Base-by-base conservation (phyloP, 2,888 invertebrate genomes). In the Perithous albicinctus region DNA sequence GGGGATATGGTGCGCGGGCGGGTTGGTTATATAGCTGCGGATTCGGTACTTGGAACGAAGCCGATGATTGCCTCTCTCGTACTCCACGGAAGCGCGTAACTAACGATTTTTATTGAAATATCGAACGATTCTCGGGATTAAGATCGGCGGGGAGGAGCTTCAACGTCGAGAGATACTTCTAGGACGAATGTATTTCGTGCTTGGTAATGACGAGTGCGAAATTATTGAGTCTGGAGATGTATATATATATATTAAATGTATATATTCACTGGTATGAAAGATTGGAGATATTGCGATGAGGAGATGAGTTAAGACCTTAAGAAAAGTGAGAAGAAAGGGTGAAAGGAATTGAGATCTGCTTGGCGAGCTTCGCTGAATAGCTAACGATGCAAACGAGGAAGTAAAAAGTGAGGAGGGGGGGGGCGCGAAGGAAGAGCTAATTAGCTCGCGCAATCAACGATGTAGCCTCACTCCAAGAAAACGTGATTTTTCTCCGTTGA, bases 371-470 rank as follows among this genome's bases (percentile, higher is more conserved):
- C 54, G 51, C 51, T 73, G 80, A 79, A 79, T 82, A 79, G 59
- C 29, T 79, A 84, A 81, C 78, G 82, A 84, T 77, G 69, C 78
- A 74, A 76, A 82, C 74, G 81, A 73, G 67, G 64, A 38, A 67
- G 46, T 20, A 15, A 29, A 26, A 51, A 61, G 54, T 43, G 41
- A 43, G 20, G 29, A 29, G 35, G 56, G 41, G 10, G 26, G 32
- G 20, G 73, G 18, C 23, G 56, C 8, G 10, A 32, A 18, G 69
- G 43, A 23, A 8, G 63, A 38, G 80, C 76, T 80, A 77, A 83
- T 80, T 80, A 80, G 74, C 77, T 63, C 63, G 80, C 46, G 76
- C 79, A 80, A 83, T 83, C 80, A 80, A 77, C 77, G 77, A 69
- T 63, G 76, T 59, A 56, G 48, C 38, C 64, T 5, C 20, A 48